Base-by-base conservation (phyloP, 2,888 invertebrate species). In the Brenthis daphne region DNA sequence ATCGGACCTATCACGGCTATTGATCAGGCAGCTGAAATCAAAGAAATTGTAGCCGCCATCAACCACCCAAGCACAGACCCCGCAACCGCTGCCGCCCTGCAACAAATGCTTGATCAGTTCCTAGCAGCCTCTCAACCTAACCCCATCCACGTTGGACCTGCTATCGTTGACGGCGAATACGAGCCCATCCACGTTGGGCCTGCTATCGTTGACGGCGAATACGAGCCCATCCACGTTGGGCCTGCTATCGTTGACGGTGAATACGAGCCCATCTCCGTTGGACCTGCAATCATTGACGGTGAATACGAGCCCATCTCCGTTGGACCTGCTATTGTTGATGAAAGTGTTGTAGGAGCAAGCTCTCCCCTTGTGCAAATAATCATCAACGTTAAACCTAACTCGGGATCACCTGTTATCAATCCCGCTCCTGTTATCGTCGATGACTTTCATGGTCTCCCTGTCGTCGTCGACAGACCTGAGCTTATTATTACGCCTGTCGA, bases 31-130 rank as follows among this genome's bases (percentile, higher is more conserved):
- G 72, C 75, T 54, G 73, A 79, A 72, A 47, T 78, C 47, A 69
- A 77, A 24, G 74, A 77, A 53, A 77, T 80, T 69, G 53, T 79
- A 11, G 76, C 73, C 13, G 76, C 79, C 43, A 80, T 79, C 77
- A 74, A 81, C 74, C 78, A 78, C 73, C 81, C 82, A 57, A 80
- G 75, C 79, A 79, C 80, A 12, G 74, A 80, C 75, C 79, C 79
- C 50, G 77, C 79, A 5, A 80, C 80, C 65, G 81, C 81, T 68
- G 78, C 76, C 14, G 75, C 74, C 6, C 77, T 81, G 6, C 75
- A 82, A 63, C 70, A 76, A 29, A 75, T 78, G 75, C 78, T 78
- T 37, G 67, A 70, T 1, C 74, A 76, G 16, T 14, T 76, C 60
- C 77, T 78, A 55, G 78, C 37, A 3, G 11, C 37, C 37, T 11